Evolutionary conservation across 1,140 invertebrate species (phyloP), one percentile per base, ranked within the genome.

Genomic region (Drosophila kohkoa): DNA sequence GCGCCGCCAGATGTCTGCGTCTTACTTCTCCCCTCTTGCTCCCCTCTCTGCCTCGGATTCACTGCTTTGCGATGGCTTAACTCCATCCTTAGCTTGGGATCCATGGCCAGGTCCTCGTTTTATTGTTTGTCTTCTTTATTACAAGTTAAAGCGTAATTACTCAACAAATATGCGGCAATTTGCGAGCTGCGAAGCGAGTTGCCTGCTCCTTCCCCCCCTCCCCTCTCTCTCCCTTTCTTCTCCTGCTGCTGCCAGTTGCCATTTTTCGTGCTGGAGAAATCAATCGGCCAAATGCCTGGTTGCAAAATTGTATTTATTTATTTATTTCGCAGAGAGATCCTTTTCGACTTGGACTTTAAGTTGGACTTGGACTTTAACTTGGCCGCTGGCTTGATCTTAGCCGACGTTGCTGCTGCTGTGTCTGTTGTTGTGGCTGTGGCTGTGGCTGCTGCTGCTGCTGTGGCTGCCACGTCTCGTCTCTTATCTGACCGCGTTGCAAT

Each of bases 61-160:
- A 16, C 16, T 13, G 59, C 16, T 49, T 32, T 3, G 20, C 38
- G n/a, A 46, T 59, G 57, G 62, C 52, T 64, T 45, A 62, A 62
- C 35, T 48, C 52, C 57, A 62, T 63, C 41, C 38, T 51, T 59
- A 25, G 43, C 51, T 25, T 52, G 28, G 1, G 48, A 72, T 82
- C 75, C 62, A 60, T 82, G 72, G 64, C 43, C 52, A 74, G 74
- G 68, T 59, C 75, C 85, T 88, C 77, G 86, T 88, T 89, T 88
- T 89, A 89, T 88, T 88, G 85, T 88, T 88, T 88, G 85, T 81
- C 85, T 88, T 88, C 85, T 88, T 88, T 88, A 88, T 88, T 88
- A 88, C 85, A 88, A 88, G 85, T 85, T 88, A 85, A 88, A 89
- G 85, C 85, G 85, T 88, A 88, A 88, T 88, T 88, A 88, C 85